phyloP scores from a whole-genome alignment of 2,113 vertebrate genomes.

The Trematomus loennbergii region DNA sequence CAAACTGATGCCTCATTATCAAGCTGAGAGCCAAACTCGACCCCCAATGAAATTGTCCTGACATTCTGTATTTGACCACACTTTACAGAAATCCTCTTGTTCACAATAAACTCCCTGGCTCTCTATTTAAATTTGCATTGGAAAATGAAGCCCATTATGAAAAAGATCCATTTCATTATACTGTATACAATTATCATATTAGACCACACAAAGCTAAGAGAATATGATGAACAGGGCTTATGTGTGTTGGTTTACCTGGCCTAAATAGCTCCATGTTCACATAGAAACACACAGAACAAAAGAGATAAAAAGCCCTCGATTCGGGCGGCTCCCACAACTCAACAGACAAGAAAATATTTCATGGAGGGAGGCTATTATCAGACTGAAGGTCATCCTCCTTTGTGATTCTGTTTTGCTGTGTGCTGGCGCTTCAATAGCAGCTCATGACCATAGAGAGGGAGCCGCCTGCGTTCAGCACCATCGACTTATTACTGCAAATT shows the following conservation, averaged over 20 bases:
- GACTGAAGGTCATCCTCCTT: conserved; percentile 73
- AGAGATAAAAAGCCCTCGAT: conserved; percentile 64
- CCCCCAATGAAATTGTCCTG: conserved; percentile 40
- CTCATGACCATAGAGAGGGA: conserved; percentile 52
- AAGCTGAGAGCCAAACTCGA: conserved; percentile 31
- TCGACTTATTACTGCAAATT: conserved; percentile 79
- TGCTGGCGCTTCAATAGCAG: conserved; percentile 58
- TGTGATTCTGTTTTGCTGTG: conserved; percentile 64
- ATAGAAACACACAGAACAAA: conserved; percentile 68
- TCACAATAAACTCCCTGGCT: background rate
- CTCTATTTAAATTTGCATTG: conserved; percentile 30
- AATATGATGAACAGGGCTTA: conserved; percentile 49
- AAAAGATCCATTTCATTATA: conserved; percentile 38
- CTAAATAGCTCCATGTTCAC: conserved; percentile 45
- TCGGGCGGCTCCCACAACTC: conserved; percentile 50
- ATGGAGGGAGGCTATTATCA: conserved; percentile 61
- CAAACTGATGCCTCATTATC: conserved; percentile 60
- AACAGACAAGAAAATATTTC: conserved; percentile 45
- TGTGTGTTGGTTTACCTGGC: conserved; percentile 27
- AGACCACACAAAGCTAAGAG: conserved; percentile 37
- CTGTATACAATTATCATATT: conserved; percentile 45
- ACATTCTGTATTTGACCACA: conserved; percentile 39
- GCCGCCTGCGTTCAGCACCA: conserved; percentile 55
- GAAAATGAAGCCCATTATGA: conserved; percentile 37
- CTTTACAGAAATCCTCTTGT: conserved; percentile 39